Evolutionary conservation across 2,113 vertebrate species (phyloP), one percentile per base, ranked within the genome.

Genomic region (Acrocephalus arundinaceus): DNA sequence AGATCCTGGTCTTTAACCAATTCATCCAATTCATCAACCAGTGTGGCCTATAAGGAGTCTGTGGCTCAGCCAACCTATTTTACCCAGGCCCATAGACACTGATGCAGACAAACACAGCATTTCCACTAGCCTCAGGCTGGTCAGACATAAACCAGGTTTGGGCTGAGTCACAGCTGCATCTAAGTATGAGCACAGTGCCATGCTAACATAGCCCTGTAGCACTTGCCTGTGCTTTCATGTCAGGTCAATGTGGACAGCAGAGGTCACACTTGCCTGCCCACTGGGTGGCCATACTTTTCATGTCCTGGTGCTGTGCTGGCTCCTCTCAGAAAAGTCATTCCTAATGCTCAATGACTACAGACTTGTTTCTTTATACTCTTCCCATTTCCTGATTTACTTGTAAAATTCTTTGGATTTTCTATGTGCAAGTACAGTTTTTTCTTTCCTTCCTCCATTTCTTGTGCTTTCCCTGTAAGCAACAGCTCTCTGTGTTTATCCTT

Each of bases 391-490:
- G 19, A 74, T 63, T 33, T 63, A 23, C 25, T 41, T 85, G 18
- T 59, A 61, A 91, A 68, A 39, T 49, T 22, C 24, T 89, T 78
- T 45, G 51, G 8, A 6, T 45, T 70, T 76, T 75, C n/a, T 58
- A 1, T 54, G 23, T 48, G 10, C 2, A 0, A 23, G 20, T 46
- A 14, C 0, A 0, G 0, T 43, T 39, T 80, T 75, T 49, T 10
- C 43, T 77, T 85, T 84, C 33, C 33, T 86, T 91, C 23, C 23
- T 89, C 22, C 9, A 25, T 61, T 71, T 92, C 68, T 89, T 85
- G 31, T 46, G 6, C 78, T 87, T 89, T 41, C 30, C 31, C n/a
- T 81, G 1, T 17, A 72, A 84, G 52, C 31, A 81, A 30, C 46
- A 65, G 5, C 33, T 70, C 49, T 43, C 48, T 81, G 30, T 72